phyloP scores from a whole-genome alignment of 2,888 invertebrate species.

The Drosophila multiciliata region DNA sequence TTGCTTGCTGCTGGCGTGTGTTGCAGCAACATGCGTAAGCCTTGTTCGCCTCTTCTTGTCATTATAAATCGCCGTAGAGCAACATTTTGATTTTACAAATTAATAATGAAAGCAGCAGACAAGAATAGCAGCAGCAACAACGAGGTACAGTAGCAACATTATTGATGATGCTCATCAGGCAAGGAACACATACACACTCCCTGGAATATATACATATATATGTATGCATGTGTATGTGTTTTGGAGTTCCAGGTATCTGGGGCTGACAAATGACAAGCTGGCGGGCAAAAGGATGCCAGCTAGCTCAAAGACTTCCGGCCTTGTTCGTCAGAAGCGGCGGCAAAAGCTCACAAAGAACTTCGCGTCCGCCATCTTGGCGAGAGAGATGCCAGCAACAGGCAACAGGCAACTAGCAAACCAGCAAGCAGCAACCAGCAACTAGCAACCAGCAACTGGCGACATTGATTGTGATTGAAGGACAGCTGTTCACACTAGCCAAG shows the following conservation, averaged over 20 bases:
- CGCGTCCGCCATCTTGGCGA: slow-evolving; percentile 67
- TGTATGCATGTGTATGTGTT: slow-evolving; percentile 24
- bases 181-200: not conserved
- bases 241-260: slow-evolving; percentile 62
- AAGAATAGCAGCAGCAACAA: slow-evolving; percentile 25
- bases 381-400: slow-evolving; percentile 60
- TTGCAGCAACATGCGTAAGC: slow-evolving; percentile 68
- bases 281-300: slow-evolving; percentile 43
- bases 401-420: slow-evolving; percentile 30
- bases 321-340: slow-evolving; percentile 71
- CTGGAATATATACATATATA: slow-evolving; percentile 10
- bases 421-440: slow-evolving; percentile 37
- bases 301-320: slow-evolving; percentile 73
- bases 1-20: slow-evolving; percentile 57
- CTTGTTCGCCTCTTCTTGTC: slow-evolving; percentile 55
- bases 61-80: slow-evolving; percentile 81
- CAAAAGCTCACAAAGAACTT: slow-evolving; percentile 61
- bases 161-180: slow-evolving; percentile 71
- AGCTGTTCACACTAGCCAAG: slow-evolving; percentile 78
- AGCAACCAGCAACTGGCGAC: slow-evolving; percentile 55
- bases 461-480: slow-evolving; percentile 81
- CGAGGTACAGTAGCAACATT: slow-evolving; percentile 68
- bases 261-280: slow-evolving; percentile 75
- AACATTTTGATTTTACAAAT: slow-evolving; percentile 83
- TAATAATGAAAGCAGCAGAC: slow-evolving; percentile 72